Evolutionary conservation across 2,113 vertebrate species (phyloP), one percentile per base, ranked within the genome.

Genomic region (Scomber scombrus): DNA sequence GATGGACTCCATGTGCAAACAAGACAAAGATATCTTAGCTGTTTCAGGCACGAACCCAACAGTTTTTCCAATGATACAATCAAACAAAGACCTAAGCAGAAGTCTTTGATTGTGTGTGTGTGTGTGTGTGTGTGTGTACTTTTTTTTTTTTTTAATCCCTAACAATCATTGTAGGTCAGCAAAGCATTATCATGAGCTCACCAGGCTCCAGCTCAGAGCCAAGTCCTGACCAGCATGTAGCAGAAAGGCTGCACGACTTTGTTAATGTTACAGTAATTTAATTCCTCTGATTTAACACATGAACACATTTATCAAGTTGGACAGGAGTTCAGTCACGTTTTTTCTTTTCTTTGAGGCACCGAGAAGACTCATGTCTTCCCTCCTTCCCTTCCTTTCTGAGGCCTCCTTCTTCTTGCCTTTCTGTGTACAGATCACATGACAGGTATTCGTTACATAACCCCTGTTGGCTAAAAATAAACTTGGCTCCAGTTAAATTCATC

Each of bases 391-490:
- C 64, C 54, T 46, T 46, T 51, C 61, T 14, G 64, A 65, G 34
- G 51, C 57, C 74, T 75, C 52, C 50, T 74, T 26, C 62, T 85
- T 75, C 69, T 65, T 5, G 3, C 55, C 54, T 69, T 78, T 77
- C 78, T 40, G 34, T 64, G 81, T 58, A 21, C 75, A 82, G 86
- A 91, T 90, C 91, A 91, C 91, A 93, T 93, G 89, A 91, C 92
- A 89, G 88, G 80, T 88, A 86, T 74, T 80, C 15, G 87, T 95
- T 95, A 92, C 85, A 92, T 93, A 95, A 94, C 82, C 16, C 69
- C 61, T 1, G 60, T 46, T 34, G 61, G 80, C 91, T 95, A 95
- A 95, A 95, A 95, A 95, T 95, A 94, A 84, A 61, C 43, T 67
- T 47, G 70, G 84, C 79, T 88, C 23, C 82, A 82, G 89, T 87